phyloP scores from a whole-genome alignment of 2,113 vertebrate species.

The Cyprinodon tularosa region DNA sequence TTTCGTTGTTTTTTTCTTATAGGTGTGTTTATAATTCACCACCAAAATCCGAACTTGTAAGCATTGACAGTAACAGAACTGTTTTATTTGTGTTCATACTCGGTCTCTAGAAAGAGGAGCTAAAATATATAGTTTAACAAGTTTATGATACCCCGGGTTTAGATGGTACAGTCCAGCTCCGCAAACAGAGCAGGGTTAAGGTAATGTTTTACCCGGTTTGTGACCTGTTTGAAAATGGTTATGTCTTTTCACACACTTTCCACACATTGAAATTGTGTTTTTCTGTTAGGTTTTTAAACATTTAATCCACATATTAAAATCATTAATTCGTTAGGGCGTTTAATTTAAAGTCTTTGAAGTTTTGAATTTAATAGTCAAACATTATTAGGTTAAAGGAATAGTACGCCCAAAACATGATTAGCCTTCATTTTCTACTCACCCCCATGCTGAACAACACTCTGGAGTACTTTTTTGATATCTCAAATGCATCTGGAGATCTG shows the following conservation, averaged over 20 bases:
- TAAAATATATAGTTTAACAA: neutral
- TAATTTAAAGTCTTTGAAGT: neutral
- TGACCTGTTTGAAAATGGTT: neutral
- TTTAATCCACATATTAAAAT: no score
- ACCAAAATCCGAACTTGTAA: rapidly evolving
- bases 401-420: no score
- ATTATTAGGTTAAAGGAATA: neutral
- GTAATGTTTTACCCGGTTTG: constrained; percentile 42
- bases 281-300: no score
- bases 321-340: no score
- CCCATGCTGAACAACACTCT: no score
- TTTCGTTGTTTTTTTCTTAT: neutral
- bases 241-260: no score
- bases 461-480: no score
- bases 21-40: rapidly evolving
- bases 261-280: no score
- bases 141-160: neutral
- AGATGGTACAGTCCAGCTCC: constrained; percentile 62
- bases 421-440: no score
- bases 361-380: neutral
- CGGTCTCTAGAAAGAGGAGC: no score
- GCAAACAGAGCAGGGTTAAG: neutral
- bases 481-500: no score
- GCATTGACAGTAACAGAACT: rapidly evolving
- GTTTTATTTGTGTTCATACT: neutral